Evolutionary conservation across 2,113 vertebrate species (phyloP).

Genomic region (Suncus etruscus): DNA sequence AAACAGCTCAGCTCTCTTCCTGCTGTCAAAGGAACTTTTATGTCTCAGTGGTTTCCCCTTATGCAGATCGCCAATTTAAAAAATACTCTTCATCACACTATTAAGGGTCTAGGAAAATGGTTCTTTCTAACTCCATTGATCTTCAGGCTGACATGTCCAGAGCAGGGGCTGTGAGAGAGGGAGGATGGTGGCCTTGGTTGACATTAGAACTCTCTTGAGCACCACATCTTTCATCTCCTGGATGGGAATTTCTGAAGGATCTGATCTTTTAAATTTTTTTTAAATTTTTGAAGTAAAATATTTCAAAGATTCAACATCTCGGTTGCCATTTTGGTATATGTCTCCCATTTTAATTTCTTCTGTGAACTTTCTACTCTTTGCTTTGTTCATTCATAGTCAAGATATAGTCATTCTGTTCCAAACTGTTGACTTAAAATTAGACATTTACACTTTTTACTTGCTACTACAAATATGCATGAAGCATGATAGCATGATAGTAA

Average conservation of each 20-base stretch:
- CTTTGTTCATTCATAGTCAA: conserved; percentile 2
- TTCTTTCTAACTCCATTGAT: not conserved
- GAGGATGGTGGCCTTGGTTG: not conserved
- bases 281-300: not conserved
- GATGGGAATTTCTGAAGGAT: not conserved
- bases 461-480: not conserved
- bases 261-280: not conserved
- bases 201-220: not conserved
- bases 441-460: not conserved
- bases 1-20: not conserved
- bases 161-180: not conserved
- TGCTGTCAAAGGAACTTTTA: not conserved
- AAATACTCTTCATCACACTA: not conserved
- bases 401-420: not conserved
- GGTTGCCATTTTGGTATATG: too few relatives aligned
- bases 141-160: not conserved
- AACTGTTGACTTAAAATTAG: not conserved
- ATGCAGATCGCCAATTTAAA: not conserved
- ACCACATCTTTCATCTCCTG: not conserved
- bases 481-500: not conserved
- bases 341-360: conserved; percentile 16
- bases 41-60: not conserved
- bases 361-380: not conserved
- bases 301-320: not conserved
- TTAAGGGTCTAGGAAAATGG: not conserved